Base-by-base conservation (phyloP, 1,140 invertebrate species). In the Leptinotarsa undecemlineata region DNA sequence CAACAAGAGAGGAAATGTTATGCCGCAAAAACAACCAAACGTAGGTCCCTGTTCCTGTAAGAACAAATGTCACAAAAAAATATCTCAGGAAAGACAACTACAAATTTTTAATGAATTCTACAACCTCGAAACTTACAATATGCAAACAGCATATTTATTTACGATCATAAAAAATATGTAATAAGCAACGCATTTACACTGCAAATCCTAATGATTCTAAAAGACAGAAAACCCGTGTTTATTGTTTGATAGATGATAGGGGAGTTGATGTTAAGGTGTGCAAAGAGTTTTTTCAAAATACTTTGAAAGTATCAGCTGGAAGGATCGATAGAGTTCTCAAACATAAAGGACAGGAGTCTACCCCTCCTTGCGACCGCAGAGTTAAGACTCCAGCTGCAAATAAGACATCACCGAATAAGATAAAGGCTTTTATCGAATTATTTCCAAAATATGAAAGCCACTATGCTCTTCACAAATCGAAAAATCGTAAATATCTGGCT, bases 361-460 rank as follows among this genome's bases (percentile, higher is more conserved):
- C 20, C 11, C 68, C 48, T 19, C 47, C 68, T 14, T 8, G 19
- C 8, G 68, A 51, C 17, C 3, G 2, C 8, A 71, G 48, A 71
- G 68, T 4, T 14, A 48, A 71, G 20, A 0, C 14, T 11, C 8
- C 48, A 15, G 6, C 26, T 26, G 26, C 23, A 21, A 51, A 11
- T 51, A 71, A 14, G 51, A 71, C 3, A 71, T 14, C 15, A 48
- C 3, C 3, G 2, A 21, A 48, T 15, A 71, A 8, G 8, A 17
- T 71, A 60, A 71, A 15, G 6, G 20, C 15, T 17, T 71, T 71
- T 26, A 71, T 71, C n/a, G 48, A 47, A 15, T 5, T 48, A 48
- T 57, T 73, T 68, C n/a, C 72, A 15, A 66, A 17, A 23, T 74
- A 74, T 48, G 19, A 20, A 60, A 69, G 63, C 19, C 73, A 73